Evolutionary conservation across 2,888 invertebrate genomes (phyloP), one percentile per base, ranked within the genome.

Genomic region (Caenorhabditis macrosperma): DNA sequence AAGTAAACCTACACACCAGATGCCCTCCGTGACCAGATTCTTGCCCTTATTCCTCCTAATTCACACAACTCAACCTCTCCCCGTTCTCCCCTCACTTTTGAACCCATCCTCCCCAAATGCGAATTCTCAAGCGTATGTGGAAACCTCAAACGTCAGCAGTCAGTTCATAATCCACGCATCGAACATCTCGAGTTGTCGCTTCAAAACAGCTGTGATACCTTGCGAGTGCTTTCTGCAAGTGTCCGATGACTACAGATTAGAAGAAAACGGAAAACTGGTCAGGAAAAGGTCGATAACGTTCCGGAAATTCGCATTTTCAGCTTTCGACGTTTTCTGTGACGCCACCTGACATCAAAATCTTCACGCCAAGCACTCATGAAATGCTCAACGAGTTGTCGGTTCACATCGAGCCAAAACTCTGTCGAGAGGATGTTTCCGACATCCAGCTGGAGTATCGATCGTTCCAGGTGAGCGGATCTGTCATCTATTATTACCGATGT

Each of bases 141-240:
- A 76, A 26, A 67, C 66, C 12, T 72, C 61, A 35, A 72, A 81
- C 74, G 57, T 71, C 46, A 67, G 60, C 46, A 71, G 76, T 24
- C 66, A 72, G 41, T 82, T 80, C 35, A 77, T 72, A 35, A 84
- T 84, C 15, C 67, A 76, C 57, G 75, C 78, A n/a, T 60, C 64
- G 52, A 82, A 84, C 64, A 57, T 55, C 17, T 78, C 82, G 20
- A 78, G 78, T 44, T 84, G 84, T 54, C 82, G 78, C 17, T 84
- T 84, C 74, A 82, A 81, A 61, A 76, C 84, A 52, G 66, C 78
- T 41, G 74, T 82, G 41, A 77, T 84, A 59, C 84, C 84, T 41
- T 84, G 84, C 68, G 82, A 84, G 55, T 84, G 84, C 48, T 71
- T 81, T 52, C 41, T 84, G 10, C 78, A 82, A 64, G 71, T 84